A percentile compares a stretch with the other conserved stretches of the same genome.
Conservation (phyloP, 2,113 vertebrate genomes). For the Anas platyrhynchos region DNA sequence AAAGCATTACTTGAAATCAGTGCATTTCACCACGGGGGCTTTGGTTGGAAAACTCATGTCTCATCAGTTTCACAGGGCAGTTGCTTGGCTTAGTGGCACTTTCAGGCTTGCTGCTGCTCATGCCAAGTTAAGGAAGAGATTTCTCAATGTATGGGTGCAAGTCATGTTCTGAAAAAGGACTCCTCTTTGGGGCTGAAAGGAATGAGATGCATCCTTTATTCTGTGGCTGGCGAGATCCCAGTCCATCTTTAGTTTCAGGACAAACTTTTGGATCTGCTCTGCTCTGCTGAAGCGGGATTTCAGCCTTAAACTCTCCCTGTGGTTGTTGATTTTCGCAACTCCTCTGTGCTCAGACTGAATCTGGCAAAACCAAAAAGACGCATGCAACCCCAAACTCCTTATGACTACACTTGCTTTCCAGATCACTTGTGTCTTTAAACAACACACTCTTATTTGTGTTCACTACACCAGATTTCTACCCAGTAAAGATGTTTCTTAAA, state of each 20-base stretch:
- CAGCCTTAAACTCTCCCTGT: background rate
- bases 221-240: background rate
- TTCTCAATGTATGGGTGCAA: background rate
- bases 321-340: background rate
- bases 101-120: background rate
- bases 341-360: background rate
- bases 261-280: background rate
- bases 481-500: background rate
- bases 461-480: background rate
- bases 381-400: background rate
- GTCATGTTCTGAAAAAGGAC: background rate
- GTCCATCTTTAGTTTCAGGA: background rate
- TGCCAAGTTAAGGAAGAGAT: background rate
- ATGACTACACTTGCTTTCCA: background rate
- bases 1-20: conserved; percentile 32
- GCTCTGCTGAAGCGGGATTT: background rate
- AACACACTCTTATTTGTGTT: background rate
- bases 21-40: conserved; percentile 17
- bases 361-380: background rate
- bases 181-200: background rate
- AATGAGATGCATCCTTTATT: background rate
- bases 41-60: background rate
- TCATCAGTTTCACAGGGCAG: conserved; percentile 18
- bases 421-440: background rate
- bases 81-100: background rate